A percentile compares a stretch with the other conserved stretches of the same genome.
These are phyloP conservation scores for Acholoe squamosa DNA, from an alignment of 2,888 invertebrate species.

Conservation along the genomic window DNA sequence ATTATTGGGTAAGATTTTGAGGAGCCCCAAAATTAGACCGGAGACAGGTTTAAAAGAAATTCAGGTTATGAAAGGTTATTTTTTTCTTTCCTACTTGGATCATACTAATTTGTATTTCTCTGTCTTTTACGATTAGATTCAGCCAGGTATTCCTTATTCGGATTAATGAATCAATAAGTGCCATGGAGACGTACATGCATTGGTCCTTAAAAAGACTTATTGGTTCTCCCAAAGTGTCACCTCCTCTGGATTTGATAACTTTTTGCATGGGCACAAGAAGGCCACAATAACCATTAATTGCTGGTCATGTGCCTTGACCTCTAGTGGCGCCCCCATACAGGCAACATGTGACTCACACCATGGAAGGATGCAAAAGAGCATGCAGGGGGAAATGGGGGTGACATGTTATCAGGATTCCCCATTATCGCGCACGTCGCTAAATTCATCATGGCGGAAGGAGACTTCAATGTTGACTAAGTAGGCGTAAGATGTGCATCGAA, in stretches of 20 bases:
- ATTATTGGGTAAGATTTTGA: no score
- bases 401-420: neutral
- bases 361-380: slow-evolving; percentile 7
- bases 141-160: no score
- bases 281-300: neutral
- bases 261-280: neutral
- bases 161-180: no score
- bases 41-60: no score
- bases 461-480: neutral
- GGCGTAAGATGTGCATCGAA: slow-evolving; percentile 25
- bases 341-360: neutral
- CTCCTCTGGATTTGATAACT: neutral
- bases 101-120: no score
- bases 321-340: neutral
- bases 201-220: no score
- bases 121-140: no score
- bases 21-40: no score
- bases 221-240: no score
- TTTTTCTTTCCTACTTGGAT: no score
- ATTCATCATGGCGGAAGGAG: slow-evolving; percentile 3
- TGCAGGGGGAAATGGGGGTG: neutral
- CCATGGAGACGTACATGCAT: no score
- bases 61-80: no score
- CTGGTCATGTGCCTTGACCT: neutral
- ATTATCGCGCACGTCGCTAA: neutral